Base-by-base conservation (phyloP, 1,140 invertebrate species). In the Anoplophora glabripennis region DNA sequence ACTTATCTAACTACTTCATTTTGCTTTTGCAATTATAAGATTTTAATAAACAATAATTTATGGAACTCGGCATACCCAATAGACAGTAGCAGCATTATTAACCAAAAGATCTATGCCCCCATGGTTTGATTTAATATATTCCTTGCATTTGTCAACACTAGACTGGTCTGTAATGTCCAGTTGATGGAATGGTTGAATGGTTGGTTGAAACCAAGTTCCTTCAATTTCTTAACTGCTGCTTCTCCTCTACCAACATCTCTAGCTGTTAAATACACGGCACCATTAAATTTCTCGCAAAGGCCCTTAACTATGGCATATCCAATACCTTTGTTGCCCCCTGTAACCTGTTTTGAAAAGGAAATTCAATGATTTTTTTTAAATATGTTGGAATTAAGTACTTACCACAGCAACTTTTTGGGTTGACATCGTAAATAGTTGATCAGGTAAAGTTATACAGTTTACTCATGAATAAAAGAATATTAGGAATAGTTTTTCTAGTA, bases 21-120 rank as follows among this genome's bases (percentile, higher is more conserved):
- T n/a, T n/a, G n/a, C n/a, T n/a, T n/a, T n/a, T n/a, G n/a, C n/a
- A n/a, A n/a, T n/a, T n/a, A n/a, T n/a, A n/a, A n/a, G n/a, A n/a
- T n/a, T n/a, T n/a, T n/a, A n/a, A n/a, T n/a, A n/a, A n/a, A n/a
- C n/a, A n/a, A 40, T 40, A 5, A 41, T 41, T 8, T 8, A 11
- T 12, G n/a, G n/a, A n/a, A n/a, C n/a, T n/a, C n/a, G n/a, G n/a
- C 40, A 47, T 64, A 77, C 82, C 70, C 83, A 87, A 69, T 84
- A 92, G 4, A 87, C 86, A 53, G 92, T 92, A 0, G 83, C 90
- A 44, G 90, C 91, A 79, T 94, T 93, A 71, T 93, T 93, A 0
- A 60, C 47, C 7, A 60, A 15, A 10, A 60, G 14, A 38, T 60
- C 53, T 15, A 60, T 28, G 11, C 58, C 58, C 8, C 58, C 58